phyloP scores from a whole-genome alignment of 2,113 vertebrate genomes.

The Elaphurus davidianus region DNA sequence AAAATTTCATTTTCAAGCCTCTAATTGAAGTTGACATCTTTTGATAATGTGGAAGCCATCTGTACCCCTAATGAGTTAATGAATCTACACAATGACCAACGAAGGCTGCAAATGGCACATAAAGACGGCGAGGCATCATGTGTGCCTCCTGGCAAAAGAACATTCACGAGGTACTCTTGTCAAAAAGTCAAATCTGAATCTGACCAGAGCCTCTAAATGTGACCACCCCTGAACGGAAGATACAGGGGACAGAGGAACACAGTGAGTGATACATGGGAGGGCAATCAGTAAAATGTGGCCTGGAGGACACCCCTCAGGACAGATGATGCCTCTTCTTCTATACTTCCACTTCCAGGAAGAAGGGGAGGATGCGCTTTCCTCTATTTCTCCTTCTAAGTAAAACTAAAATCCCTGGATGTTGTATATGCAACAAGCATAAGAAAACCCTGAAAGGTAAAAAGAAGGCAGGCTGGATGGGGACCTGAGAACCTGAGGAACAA shows the following conservation, averaged over 20 bases:
- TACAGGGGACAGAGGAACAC: background rate
- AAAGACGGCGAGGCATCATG: background rate
- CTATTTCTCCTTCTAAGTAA: background rate
- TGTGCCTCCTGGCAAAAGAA: background rate
- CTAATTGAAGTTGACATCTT: conserved; percentile 19
- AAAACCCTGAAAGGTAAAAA: background rate
- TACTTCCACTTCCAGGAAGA: background rate
- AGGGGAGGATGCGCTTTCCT: background rate
- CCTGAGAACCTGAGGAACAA: background rate
- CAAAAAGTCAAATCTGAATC: background rate
- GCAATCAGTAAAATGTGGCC: background rate
- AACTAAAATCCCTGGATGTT: background rate
- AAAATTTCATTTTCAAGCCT: conserved; percentile 4
- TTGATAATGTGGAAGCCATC: conserved; percentile 13
- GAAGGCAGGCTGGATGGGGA: background rate
- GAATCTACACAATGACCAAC: background rate
- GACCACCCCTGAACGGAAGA: background rate
- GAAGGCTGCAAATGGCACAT: background rate
- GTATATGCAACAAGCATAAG: background rate
- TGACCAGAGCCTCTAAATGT: background rate
- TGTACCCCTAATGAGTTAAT: conserved; percentile 34
- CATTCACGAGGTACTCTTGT: background rate
- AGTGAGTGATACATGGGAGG: background rate
- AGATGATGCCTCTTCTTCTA: background rate
- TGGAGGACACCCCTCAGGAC: background rate